Percentiles rank a stretch among this genome's conserved stretches.
phyloP scores from a whole-genome alignment of 2,888 invertebrate species.

The Gastracanthus pulcherrimus region DNA sequence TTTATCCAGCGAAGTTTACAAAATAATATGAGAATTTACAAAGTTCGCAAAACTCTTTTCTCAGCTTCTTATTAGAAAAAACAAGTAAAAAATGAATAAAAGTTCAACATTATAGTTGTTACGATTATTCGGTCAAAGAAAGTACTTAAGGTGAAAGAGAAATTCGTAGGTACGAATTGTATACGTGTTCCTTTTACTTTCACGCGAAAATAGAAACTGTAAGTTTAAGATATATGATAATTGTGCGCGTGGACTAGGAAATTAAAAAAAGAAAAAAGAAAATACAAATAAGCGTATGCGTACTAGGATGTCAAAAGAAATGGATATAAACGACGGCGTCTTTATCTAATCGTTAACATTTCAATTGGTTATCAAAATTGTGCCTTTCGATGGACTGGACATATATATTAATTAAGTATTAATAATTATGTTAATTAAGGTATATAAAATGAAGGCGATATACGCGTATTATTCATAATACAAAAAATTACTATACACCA shows the following conservation, averaged over 20 bases:
- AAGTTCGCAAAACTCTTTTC: conserved; percentile 42
- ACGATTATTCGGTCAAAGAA: conserved; percentile 53
- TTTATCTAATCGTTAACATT: conserved; percentile 55
- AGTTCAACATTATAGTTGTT: conserved; percentile 51
- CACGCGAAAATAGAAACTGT: conserved; percentile 17
- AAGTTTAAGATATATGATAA: conserved; percentile 22
- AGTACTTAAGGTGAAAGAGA: conserved; percentile 48
- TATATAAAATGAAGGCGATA: conserved; percentile 50
- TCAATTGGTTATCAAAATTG: conserved; percentile 74
- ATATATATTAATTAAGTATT: conserved; percentile 67
- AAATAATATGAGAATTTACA: too few species aligned
- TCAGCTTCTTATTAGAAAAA: conserved; percentile 16
- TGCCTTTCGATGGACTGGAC: conserved; percentile 73
- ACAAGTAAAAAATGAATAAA: conserved; percentile 24
- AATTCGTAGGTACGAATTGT: conserved; percentile 55
- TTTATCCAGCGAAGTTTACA: too few species aligned
- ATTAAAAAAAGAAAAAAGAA: conserved; percentile 3
- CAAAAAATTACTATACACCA: conserved; percentile 15
- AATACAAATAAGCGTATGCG: conserved; percentile 8
- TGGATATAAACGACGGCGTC: conserved; percentile 38
- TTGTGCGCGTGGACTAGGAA: not conserved
- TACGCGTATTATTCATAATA: not conserved
- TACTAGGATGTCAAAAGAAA: conserved; percentile 29
- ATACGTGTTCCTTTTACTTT: conserved; percentile 57
- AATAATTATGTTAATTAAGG: conserved; percentile 67